Conservation (phyloP, 64 coral and sea anemone species). For the Trachythela sp. region DNA sequence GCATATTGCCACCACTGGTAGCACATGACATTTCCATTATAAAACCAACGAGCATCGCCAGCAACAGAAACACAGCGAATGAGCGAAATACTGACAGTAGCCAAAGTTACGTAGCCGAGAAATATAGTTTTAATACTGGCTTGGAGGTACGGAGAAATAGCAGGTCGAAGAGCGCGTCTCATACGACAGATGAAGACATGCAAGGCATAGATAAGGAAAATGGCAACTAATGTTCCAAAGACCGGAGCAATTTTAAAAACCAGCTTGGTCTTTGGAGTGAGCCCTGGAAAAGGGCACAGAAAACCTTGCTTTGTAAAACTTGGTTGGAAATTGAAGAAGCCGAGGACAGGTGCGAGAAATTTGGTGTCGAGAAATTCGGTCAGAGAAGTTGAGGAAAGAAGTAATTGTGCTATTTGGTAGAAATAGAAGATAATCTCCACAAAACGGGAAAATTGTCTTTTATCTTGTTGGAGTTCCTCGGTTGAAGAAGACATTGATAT, state of each 20-base stretch:
- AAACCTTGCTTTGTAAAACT: neutral
- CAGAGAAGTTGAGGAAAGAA: neutral
- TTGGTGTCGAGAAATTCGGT: neutral
- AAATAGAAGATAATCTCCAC: conserved; percentile 33
- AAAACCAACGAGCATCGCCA: neutral
- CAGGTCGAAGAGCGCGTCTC: neutral
- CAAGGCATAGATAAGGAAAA: neutral
- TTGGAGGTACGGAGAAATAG: neutral
- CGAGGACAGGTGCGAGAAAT: conserved; percentile 15
- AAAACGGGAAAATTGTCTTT: conserved; percentile 27
- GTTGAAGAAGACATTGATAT: neutral
- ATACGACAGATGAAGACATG: neutral
- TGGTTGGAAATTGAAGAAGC: conserved; percentile 38
- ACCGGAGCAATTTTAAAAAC: conserved; percentile 7
- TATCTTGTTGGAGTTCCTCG: conserved; percentile 4
- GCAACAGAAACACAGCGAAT: conserved; percentile 27
- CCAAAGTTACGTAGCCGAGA: conserved; percentile 40
- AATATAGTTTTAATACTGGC: conserved; percentile 27
- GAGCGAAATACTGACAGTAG: conserved; percentile 8
- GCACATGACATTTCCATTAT: conserved; percentile 31
- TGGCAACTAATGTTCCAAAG: conserved; percentile 30
- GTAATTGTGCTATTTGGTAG: conserved; percentile 32
- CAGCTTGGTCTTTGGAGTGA: conserved; percentile 24
- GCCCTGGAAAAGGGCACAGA: conserved; percentile 16
- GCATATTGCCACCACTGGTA: conserved; percentile 47